These are phyloP conservation scores for Pyralis farinalis DNA, from an alignment of 2,888 invertebrate species.

Conservation along the genomic window DNA sequence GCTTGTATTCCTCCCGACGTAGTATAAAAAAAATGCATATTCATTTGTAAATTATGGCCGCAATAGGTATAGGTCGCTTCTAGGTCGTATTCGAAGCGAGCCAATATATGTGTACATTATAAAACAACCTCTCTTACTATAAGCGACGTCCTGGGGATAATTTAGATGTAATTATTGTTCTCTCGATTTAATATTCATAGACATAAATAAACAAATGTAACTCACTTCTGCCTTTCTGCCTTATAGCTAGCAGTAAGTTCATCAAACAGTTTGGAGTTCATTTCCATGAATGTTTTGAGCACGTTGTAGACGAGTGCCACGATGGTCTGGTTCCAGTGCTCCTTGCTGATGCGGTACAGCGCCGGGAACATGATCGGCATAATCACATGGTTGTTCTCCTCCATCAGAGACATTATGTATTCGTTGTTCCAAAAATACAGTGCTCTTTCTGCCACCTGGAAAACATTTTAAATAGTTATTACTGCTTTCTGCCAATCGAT, in stretches of 20 bases:
- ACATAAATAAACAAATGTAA: slow-evolving; percentile 22
- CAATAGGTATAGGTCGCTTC: too few relatives aligned
- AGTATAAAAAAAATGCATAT: too few relatives aligned
- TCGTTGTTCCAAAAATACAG: slow-evolving; percentile 99
- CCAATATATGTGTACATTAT: too few relatives aligned
- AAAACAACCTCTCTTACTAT: too few relatives aligned
- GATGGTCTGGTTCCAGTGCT: slow-evolving; percentile 99
- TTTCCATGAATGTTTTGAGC: slow-evolving; percentile 99
- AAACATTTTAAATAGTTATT: slow-evolving; percentile 17
- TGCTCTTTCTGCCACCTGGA: slow-evolving; percentile 98
- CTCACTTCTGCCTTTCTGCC: slow-evolving; percentile 99
- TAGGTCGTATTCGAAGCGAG: too few relatives aligned
- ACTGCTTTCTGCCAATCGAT: too few relatives aligned
- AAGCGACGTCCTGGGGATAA: too few relatives aligned
- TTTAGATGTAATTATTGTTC: too few relatives aligned
- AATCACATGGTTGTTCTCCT: slow-evolving; percentile 98
- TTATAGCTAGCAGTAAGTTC: slow-evolving; percentile 99
- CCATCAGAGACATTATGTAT: slow-evolving; percentile 99
- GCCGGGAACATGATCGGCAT: slow-evolving; percentile 99
- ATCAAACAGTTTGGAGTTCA: slow-evolving; percentile 99
- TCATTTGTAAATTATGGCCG: too few relatives aligned
- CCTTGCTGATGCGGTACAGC: slow-evolving; percentile 98
- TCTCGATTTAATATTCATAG: too few relatives aligned
- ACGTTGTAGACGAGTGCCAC: slow-evolving; percentile 99
- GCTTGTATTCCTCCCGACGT: too few relatives aligned